Percentiles rank a stretch among this genome's conserved stretches.
Evolutionary conservation across 2,113 vertebrate genomes (phyloP).

Genomic region (Cromileptes altivelis): DNA sequence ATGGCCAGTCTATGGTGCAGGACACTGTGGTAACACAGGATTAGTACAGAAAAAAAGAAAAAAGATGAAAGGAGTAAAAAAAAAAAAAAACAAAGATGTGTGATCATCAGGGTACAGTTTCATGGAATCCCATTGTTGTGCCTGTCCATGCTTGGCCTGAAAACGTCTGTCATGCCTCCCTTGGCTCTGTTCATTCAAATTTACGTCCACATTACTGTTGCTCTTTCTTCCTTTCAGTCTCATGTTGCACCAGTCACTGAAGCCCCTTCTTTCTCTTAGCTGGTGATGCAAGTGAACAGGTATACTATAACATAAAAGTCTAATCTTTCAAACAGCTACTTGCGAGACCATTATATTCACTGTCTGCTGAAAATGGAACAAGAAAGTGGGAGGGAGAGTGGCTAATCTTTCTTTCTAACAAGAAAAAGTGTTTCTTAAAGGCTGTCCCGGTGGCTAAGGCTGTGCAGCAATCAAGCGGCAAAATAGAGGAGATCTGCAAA

Average conservation of each 20-base stretch:
- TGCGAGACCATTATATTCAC: neutral
- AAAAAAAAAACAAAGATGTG: neutral
- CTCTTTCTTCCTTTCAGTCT: slow-evolving; percentile 26
- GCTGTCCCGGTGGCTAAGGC: neutral
- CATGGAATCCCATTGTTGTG: slow-evolving; percentile 8
- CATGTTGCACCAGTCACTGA: slow-evolving; percentile 17
- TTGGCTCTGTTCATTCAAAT: slow-evolving; percentile 34
- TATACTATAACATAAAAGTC: slow-evolving; percentile 35
- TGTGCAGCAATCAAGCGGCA: neutral
- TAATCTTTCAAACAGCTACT: slow-evolving; percentile 21
- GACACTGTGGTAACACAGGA: neutral
- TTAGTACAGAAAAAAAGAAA: neutral
- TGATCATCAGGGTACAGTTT: neutral
- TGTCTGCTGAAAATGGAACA: neutral
- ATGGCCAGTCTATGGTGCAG: too few species aligned
- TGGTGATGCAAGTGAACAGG: slow-evolving; percentile 23
- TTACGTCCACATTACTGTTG: slow-evolving; percentile 15
- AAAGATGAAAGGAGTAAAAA: too few species aligned
- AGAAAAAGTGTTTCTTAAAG: neutral
- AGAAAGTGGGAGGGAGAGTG: neutral
- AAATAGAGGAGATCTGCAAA: neutral
- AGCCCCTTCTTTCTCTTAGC: slow-evolving; percentile 1
- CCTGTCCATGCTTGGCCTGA: slow-evolving; percentile 13
- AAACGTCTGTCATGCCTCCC: slow-evolving; percentile 30
- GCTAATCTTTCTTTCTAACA: slow-evolving; percentile 11